These are phyloP conservation scores for Parambassis ranga DNA, from an alignment of 2,797 vertebrate species.

Conservation along the genomic window DNA sequence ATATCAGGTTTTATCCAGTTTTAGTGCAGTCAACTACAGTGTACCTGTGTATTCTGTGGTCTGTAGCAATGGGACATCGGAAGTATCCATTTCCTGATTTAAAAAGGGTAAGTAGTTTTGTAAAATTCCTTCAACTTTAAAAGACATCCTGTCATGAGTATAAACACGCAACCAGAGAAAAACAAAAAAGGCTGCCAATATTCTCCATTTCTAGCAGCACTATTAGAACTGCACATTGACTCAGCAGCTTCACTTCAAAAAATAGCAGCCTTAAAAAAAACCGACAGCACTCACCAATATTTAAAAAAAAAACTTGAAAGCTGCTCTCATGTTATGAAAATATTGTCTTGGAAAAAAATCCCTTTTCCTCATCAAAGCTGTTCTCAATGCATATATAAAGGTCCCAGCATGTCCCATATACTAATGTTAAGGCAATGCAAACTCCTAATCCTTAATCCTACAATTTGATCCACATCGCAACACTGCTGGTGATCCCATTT, in stretches of 20 bases:
- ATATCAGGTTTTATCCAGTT: no score
- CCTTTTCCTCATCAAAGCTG: neutral
- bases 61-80: no score
- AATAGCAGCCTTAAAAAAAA: slow-evolving; percentile 25
- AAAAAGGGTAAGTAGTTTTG: no score
- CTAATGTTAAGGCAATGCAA: slow-evolving; percentile 27
- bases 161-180: neutral
- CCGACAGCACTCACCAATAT: slow-evolving; percentile 24
- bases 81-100: no score
- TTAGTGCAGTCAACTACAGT: no score
- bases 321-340: slow-evolving; percentile 8
- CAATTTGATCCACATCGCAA: slow-evolving; percentile 53
- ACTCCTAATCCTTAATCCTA: slow-evolving; percentile 60
- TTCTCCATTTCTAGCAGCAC: slow-evolving; percentile 8
- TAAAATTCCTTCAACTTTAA: neutral
- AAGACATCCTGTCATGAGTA: neutral
- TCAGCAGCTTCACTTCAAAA: slow-evolving; percentile 36
- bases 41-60: no score
- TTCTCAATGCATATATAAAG: neutral
- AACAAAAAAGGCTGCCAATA: slow-evolving; percentile 5
- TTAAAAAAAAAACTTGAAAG: neutral
- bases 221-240: slow-evolving; percentile 11
- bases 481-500: slow-evolving; percentile 49
- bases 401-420: neutral
- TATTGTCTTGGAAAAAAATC: neutral